Evolutionary conservation across 2,888 invertebrate genomes (phyloP).

Genomic region (Lutraria lutraria): DNA sequence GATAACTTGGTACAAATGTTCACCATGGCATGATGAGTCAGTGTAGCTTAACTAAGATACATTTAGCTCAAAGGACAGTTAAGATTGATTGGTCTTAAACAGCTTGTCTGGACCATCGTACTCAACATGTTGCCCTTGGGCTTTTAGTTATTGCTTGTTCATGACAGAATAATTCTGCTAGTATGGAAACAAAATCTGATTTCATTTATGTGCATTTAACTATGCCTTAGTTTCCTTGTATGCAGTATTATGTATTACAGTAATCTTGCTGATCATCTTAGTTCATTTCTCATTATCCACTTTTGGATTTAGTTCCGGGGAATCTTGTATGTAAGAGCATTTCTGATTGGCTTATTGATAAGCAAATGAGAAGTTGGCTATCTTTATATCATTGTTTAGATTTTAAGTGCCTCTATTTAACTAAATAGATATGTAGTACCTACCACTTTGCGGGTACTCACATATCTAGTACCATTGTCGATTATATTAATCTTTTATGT

Average conservation of each 20-base stretch:
- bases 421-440: neutral
- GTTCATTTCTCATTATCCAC: neutral
- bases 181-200: neutral
- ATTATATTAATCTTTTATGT: neutral
- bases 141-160: neutral
- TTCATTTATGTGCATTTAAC: neutral
- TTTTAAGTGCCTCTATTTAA: slow-evolving; percentile 15
- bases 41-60: too few relatives aligned
- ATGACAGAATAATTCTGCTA: neutral
- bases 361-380: slow-evolving; percentile 16
- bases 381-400: neutral
- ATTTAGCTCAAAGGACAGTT: too few relatives aligned
- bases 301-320: neutral
- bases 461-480: neutral
- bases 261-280: neutral
- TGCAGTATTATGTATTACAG: neutral
- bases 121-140: too few relatives aligned
- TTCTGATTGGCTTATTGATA: slow-evolving; percentile 13
- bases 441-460: slow-evolving; percentile 9
- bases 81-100: too few relatives aligned
- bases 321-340: neutral
- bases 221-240: neutral
- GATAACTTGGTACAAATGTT: too few relatives aligned
- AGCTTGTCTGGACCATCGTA: too few relatives aligned
- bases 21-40: too few relatives aligned